Base-by-base conservation (phyloP, 2,888 invertebrate species). In the Heteromurus nitidus region DNA sequence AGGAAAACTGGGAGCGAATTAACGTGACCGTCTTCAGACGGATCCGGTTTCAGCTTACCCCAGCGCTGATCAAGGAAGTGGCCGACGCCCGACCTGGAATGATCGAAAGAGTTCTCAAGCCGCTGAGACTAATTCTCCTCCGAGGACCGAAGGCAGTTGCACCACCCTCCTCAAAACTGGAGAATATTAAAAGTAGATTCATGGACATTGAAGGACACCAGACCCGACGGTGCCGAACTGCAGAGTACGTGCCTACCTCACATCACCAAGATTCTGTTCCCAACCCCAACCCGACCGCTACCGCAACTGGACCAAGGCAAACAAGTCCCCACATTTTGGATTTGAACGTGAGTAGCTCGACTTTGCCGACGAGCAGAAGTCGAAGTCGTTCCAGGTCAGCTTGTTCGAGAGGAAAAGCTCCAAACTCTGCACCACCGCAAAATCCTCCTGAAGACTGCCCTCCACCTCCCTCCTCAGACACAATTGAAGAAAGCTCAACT, bases 1-100 rank as follows among this genome's bases (percentile, higher is more conserved):
- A 58, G 11, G 77, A 42, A 11, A 84, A 84, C 20, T 84, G 84
- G 84, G 53, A 74, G 2, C 80, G 79, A 55, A 55, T 84, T n/a
- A 77, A 76, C 16, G 44, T 11, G 3, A 77, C 77, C 36, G 81
- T 84, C 0, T 79, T 84, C 42, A 28, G 44, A 5, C 42, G 75
- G 26, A 53, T 84, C 16, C 55, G 82, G 9, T 70, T 80, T 16
- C 76, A 72, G 24, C 31, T 84, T 7, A 77, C 73, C 31, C 73
- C 70, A 20, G 55, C 26, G 1, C 42, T 58, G 2, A 26, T 84
- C 11, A 72, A 73, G 13, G 77, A 64, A 0, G 47, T 84, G 1
- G 73, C 81, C 24, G 72, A 77, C 11, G 72, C 67, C 18, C 60
- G 64, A 26, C 70, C 77, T 53, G 84, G 82, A 60, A 53, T 70